These are phyloP conservation scores for Apis dorsata DNA, from an alignment of 1,140 invertebrate genomes.

Conservation along the genomic window DNA sequence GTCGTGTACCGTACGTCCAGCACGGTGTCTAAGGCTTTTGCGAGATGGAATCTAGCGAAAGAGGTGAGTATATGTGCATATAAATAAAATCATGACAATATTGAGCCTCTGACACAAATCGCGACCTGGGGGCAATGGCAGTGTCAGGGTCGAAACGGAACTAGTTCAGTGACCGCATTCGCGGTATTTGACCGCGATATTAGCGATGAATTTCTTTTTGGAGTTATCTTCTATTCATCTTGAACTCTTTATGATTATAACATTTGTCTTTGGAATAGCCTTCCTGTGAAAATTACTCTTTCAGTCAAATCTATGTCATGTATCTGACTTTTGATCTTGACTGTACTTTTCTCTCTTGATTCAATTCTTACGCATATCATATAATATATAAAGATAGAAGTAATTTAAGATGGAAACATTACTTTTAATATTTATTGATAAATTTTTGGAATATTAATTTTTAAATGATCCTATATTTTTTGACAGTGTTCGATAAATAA, in stretches of 20 bases:
- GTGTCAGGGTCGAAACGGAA: slow-evolving; percentile 79
- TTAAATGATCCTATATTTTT: too few species aligned
- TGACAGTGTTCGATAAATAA: too few species aligned
- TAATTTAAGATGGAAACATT: neutral
- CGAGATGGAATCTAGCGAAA: slow-evolving; percentile 76
- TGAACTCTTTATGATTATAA: neutral
- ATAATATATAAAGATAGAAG: neutral
- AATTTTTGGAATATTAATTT: too few species aligned
- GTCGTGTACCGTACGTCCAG: slow-evolving; percentile 32
- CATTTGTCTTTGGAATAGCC: neutral
- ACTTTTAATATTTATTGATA: too few species aligned
- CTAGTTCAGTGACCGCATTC: slow-evolving; percentile 78
- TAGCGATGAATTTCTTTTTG: neutral
- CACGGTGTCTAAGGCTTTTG: slow-evolving; percentile 15
- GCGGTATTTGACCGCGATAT: slow-evolving; percentile 33
- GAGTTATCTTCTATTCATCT: neutral
- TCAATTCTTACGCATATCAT: slow-evolving; percentile 26
- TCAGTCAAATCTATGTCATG: slow-evolving; percentile 70
- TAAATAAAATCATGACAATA: slow-evolving; percentile 62
- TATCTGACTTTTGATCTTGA: slow-evolving; percentile 66
- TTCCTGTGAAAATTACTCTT: slow-evolving; percentile 47
- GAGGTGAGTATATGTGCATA: slow-evolving; percentile 72
- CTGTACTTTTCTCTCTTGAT: slow-evolving; percentile 64
- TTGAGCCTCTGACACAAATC: slow-evolving; percentile 73
- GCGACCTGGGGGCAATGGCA: slow-evolving; percentile 76